Percentiles rank a stretch among this genome's conserved stretches.
phyloP scores from a whole-genome alignment of 2,888 invertebrate genomes.

The Parelbella ahira region DNA sequence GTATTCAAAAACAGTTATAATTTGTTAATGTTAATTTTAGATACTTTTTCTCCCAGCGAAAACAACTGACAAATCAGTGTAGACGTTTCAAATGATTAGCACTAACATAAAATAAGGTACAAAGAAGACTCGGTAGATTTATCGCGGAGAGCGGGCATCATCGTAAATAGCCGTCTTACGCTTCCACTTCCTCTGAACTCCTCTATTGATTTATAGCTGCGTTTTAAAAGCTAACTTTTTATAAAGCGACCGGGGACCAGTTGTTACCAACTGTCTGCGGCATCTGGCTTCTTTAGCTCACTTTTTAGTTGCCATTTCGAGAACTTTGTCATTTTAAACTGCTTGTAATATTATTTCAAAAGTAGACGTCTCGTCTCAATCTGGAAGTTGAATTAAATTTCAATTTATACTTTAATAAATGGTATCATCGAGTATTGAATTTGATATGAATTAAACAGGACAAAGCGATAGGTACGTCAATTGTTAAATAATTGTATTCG shows the following conservation, averaged over 20 bases:
- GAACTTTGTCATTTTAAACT: slow-evolving; percentile 71
- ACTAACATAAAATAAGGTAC: slow-evolving; percentile 56
- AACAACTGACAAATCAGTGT: slow-evolving; percentile 20
- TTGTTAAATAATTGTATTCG: slow-evolving; percentile 25
- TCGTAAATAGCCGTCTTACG: slow-evolving; percentile 68
- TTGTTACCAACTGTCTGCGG: slow-evolving; percentile 75
- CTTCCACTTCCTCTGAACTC: slow-evolving; percentile 65
- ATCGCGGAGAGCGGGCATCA: slow-evolving; percentile 54
- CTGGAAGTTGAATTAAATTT: slow-evolving; percentile 9
- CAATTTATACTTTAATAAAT: slow-evolving; percentile 11
- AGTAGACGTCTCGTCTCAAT: slow-evolving; percentile 24
- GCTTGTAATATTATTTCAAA: slow-evolving; percentile 51
- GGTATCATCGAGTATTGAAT: not conserved
- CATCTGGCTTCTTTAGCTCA: slow-evolving; percentile 71
- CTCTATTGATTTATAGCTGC: slow-evolving; percentile 72
- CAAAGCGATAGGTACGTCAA: slow-evolving; percentile 27
- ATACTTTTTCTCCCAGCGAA: slow-evolving; percentile 2
- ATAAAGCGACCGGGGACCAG: slow-evolving; percentile 64
- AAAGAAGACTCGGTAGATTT: slow-evolving; percentile 59
- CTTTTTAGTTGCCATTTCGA: slow-evolving; percentile 61
- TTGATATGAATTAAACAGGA: slow-evolving; percentile 11
- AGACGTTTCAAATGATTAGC: slow-evolving; percentile 43
- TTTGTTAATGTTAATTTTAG: too few relatives aligned
- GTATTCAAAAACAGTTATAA: too few relatives aligned
- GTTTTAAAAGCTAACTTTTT: slow-evolving; percentile 77